Conservation (phyloP, 2,888 invertebrate species). For the Eupithecia inturbata region DNA sequence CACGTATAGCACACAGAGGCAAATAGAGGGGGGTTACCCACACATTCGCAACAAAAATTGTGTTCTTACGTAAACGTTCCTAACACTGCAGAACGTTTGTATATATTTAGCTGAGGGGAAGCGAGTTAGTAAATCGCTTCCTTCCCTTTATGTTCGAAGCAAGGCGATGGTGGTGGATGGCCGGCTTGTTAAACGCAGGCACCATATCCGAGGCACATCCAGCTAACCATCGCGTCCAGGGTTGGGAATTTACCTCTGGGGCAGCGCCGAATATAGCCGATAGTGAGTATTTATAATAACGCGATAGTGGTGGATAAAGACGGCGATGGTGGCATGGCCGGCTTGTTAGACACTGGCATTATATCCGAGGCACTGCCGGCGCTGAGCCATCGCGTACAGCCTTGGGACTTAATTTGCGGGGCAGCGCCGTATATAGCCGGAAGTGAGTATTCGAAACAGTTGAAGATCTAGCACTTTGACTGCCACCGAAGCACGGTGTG, state of each 20-base stretch:
- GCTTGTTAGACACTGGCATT: slow-evolving; percentile 73
- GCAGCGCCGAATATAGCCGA: slow-evolving; percentile 89
- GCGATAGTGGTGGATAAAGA: background rate
- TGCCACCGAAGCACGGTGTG: too few species aligned
- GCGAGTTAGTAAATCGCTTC: too few species aligned
- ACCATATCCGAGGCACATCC: slow-evolving; percentile 83
- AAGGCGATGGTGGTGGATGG: too few species aligned
- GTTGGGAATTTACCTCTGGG: slow-evolving; percentile 91
- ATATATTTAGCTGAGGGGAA: too few species aligned
- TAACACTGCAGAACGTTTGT: too few species aligned
- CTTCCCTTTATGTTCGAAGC: too few species aligned
- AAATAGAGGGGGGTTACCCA: too few species aligned
- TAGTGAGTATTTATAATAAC: slow-evolving; percentile 75
- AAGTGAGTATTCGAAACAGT: slow-evolving; percentile 79
- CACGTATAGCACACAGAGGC: too few species aligned
- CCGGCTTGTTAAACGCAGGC: slow-evolving; percentile 71
- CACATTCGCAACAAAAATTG: too few species aligned
- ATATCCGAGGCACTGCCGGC: slow-evolving; percentile 84
- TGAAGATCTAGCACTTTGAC: too few species aligned
- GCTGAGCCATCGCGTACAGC: slow-evolving; percentile 91
- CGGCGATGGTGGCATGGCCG: slow-evolving; percentile 68
- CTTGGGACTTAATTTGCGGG: slow-evolving; percentile 91
- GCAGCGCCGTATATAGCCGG: slow-evolving; percentile 89
- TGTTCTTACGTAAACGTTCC: too few species aligned
- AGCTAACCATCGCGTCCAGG: slow-evolving; percentile 91